Conservation (phyloP, 2,113 vertebrate genomes). For the Hyla sarda region DNA sequence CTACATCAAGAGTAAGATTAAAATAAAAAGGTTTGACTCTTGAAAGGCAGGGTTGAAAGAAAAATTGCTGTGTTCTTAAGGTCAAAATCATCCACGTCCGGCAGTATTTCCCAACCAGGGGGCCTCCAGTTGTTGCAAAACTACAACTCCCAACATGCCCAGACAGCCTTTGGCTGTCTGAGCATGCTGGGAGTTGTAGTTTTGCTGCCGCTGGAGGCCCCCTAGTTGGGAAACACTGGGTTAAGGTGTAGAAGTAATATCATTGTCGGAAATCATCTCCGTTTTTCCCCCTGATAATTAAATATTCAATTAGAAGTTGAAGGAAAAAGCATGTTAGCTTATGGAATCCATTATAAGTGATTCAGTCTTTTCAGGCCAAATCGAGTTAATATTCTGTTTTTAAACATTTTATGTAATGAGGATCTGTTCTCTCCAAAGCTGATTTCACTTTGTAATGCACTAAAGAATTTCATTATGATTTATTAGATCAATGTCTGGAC, state of each 20-base stretch:
- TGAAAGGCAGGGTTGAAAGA: too few relatives aligned
- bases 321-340: neutral
- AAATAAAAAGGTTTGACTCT: too few relatives aligned
- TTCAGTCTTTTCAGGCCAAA: neutral
- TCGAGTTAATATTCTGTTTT: constrained; percentile 11
- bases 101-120: too few relatives aligned
- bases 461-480: constrained; percentile 12
- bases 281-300: neutral
- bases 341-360: constrained; percentile 22
- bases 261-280: neutral
- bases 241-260: neutral
- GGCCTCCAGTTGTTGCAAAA: too few relatives aligned
- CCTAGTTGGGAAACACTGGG: too few relatives aligned
- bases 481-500: constrained; percentile 20
- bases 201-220: too few relatives aligned
- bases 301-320: constrained; percentile 8
- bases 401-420: constrained; percentile 20
- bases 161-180: too few relatives aligned
- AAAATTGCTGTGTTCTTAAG: too few relatives aligned
- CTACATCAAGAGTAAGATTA: too few relatives aligned
- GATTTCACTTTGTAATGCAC: constrained; percentile 11
- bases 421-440: constrained; percentile 2
- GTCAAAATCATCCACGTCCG: too few relatives aligned
- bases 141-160: too few relatives aligned
- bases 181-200: too few relatives aligned